Base-by-base conservation (phyloP, 2,113 vertebrate species). In the Melierax canorus region DNA sequence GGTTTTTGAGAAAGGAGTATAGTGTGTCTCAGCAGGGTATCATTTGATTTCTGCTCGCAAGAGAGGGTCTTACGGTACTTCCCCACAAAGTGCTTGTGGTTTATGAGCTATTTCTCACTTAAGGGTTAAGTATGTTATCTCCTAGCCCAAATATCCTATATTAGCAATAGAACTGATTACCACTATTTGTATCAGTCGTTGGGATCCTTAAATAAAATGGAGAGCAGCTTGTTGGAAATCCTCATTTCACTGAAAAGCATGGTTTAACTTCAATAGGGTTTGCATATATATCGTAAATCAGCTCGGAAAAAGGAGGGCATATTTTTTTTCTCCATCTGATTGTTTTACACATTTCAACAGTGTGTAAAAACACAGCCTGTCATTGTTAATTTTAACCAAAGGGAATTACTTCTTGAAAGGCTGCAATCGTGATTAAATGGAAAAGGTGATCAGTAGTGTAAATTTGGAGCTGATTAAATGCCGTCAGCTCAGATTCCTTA, bases 231-330 rank as follows among this genome's bases (percentile, higher is more conserved):
- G 87, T 86, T 96, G 84, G 86, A 94, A 97, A 94, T 95, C 94
- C 94, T 95, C 90, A 94, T 97, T 97, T 97, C 93, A 88, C 30
- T 94, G 96, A 97, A 97, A 97, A 98, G 93, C 94, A 92, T 92
- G 95, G 97, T 97, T 97, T 97, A 97, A 97, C 96, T 96, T 98
- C 94, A 96, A 96, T 84, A 95, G 93, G 96, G 90, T 98, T 96
- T 96, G 95, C 94, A 95, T 87, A 97, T 77, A 95, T 91, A 97
- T 96, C 85, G 68, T 94, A 97, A 98, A 97, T 97, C 97, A 95
- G 93, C 78, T 76, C 87, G 62, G 94, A 71, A 95, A 96, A 94
- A 92, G 86, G 92, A 97, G 86, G 59, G 83, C 59, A 81, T 87
- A 18, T 91, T 90, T 93, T 95, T 94, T 82, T 95, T 55, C 50